phyloP scores from a whole-genome alignment of 1,140 invertebrate species.

The Diachasmimorpha longicaudata region DNA sequence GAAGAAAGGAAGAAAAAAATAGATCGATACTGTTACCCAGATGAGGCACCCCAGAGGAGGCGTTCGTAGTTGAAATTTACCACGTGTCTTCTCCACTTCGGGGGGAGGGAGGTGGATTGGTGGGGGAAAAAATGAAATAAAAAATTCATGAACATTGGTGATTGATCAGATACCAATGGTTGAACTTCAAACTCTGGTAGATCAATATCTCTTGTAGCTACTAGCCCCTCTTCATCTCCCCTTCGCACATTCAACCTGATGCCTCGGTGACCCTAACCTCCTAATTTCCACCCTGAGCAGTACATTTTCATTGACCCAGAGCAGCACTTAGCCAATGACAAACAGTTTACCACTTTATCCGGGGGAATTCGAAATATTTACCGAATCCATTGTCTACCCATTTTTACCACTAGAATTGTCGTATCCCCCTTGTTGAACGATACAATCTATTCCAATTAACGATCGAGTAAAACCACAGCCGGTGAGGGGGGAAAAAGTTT shows the following conservation, averaged over 20 bases:
- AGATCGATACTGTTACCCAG: conserved; percentile 12
- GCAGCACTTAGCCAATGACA: background rate
- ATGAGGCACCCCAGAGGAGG: background rate
- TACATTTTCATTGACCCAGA: background rate
- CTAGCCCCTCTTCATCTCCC: background rate
- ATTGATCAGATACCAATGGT: conserved; percentile 18
- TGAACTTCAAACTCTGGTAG: conserved; percentile 24
- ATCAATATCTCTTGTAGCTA: conserved; percentile 29
- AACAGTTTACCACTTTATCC: background rate
- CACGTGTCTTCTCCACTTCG: background rate
- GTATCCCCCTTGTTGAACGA: background rate
- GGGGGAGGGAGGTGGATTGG: too few species aligned
- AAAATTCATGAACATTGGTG: conserved; percentile 11
- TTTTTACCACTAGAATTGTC: background rate
- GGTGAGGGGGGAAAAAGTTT: background rate
- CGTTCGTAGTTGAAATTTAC: background rate
- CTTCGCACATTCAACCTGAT: background rate
- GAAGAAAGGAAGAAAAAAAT: background rate
- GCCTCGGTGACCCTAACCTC: conserved; percentile 5
- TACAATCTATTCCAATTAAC: conserved; percentile 1
- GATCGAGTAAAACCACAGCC: background rate
- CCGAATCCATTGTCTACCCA: background rate
- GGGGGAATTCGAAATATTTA: background rate
- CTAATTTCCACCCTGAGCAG: background rate
- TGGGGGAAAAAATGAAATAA: background rate